Evolutionary conservation across 2,888 invertebrate species (phyloP).

Genomic region (Parnassius orleans): DNA sequence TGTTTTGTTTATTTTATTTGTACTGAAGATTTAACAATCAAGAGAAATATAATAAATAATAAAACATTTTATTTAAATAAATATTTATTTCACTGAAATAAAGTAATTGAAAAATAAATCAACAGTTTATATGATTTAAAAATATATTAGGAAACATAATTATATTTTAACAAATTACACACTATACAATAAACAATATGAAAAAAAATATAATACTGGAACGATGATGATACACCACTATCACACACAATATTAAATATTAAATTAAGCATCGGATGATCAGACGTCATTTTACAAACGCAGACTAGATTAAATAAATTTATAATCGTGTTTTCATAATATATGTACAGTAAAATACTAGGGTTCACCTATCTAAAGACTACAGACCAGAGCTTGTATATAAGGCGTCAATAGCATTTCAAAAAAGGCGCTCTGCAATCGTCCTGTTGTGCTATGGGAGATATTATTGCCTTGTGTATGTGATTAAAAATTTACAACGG

Average conservation of each 20-base stretch:
- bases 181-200: conserved; percentile 7
- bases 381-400: too few species aligned
- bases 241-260: conserved; percentile 24
- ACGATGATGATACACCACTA: conserved; percentile 7
- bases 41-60: background rate
- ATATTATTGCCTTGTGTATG: background rate
- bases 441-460: conserved; percentile 9
- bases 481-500: conserved; percentile 2
- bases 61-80: conserved; percentile 19
- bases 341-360: background rate
- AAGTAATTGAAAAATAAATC: conserved; percentile 16
- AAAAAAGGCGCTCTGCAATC: background rate
- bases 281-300: conserved; percentile 36
- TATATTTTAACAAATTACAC: conserved; percentile 22
- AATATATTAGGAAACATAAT: conserved; percentile 25
- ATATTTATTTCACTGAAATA: conserved; percentile 21
- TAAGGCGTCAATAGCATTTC: too few species aligned
- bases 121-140: conserved; percentile 19
- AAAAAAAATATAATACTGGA: conserved; percentile 4
- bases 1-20: too few species aligned
- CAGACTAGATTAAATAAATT: conserved; percentile 40
- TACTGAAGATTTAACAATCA: too few species aligned
- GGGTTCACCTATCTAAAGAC: too few species aligned
- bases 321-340: conserved; percentile 3
- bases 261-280: conserved; percentile 14